Percentiles rank a stretch among this genome's conserved stretches.
Conservation (phyloP, 2,113 vertebrate species). For the Monopterus albus region DNA sequence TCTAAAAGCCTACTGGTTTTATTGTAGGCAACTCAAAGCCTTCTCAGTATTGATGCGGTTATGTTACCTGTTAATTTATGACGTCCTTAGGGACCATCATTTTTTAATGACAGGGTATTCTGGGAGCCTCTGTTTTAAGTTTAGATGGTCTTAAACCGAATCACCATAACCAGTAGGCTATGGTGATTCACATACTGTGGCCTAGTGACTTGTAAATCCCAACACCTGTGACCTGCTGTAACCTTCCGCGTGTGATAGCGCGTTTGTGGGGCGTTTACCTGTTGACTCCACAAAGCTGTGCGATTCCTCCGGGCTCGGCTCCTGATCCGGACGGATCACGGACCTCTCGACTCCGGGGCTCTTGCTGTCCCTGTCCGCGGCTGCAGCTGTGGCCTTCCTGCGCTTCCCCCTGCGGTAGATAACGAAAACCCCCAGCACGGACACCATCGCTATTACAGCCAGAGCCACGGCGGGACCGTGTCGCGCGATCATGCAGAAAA, state of each 20-base stretch:
- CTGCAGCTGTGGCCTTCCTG: constrained; percentile 51
- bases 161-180: too few species aligned
- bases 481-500: constrained; percentile 74
- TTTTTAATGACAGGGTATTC: too few species aligned
- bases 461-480: constrained; percentile 73
- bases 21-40: too few species aligned
- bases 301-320: constrained; percentile 1
- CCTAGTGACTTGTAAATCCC: background rate
- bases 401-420: constrained; percentile 75
- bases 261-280: constrained; percentile 55
- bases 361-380: background rate
- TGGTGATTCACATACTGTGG: too few species aligned
- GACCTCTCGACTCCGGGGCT: background rate
- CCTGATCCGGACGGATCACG: background rate
- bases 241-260: too few species aligned
- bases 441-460: constrained; percentile 65
- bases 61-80: too few species aligned
- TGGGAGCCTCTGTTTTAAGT: too few species aligned
- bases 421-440: constrained; percentile 70
- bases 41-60: too few species aligned
- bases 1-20: too few species aligned
- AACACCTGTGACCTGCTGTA: background rate
- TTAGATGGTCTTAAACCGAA: background rate
- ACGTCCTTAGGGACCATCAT: too few species aligned
- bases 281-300: constrained; percentile 46